Conservation (phyloP, 1,140 invertebrate genomes). For the Thaumatotibia leucotreta region DNA sequence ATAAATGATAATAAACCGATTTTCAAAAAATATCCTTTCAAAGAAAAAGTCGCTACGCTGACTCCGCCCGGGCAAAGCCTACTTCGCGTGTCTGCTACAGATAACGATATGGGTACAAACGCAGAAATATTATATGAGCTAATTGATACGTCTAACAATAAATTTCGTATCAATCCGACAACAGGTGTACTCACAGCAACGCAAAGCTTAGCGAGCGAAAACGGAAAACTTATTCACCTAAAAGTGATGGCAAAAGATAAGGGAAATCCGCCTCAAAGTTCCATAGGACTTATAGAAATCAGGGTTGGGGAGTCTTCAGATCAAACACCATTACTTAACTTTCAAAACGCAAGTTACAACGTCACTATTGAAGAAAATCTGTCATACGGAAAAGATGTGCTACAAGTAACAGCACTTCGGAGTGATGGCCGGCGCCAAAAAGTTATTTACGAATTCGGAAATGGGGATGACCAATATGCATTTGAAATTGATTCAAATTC, state of each 20-base stretch:
- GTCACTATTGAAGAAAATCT: slow-evolving; percentile 88
- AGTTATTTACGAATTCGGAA: slow-evolving; percentile 90
- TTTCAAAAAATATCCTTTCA: slow-evolving; percentile 91
- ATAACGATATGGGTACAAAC: slow-evolving; percentile 88
- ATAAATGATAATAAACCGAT: slow-evolving; percentile 95
- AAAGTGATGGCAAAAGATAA: slow-evolving; percentile 92
- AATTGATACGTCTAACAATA: slow-evolving; percentile 78
- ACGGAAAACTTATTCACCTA: slow-evolving; percentile 87
- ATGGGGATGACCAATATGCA: slow-evolving; percentile 89
- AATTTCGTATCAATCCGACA: slow-evolving; percentile 92
- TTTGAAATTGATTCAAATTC: slow-evolving; percentile 88
- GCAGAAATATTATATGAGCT: slow-evolving; percentile 89
- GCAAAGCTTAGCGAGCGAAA: slow-evolving; percentile 86
- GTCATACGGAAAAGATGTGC: slow-evolving; percentile 81
- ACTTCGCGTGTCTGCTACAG: slow-evolving; percentile 85
- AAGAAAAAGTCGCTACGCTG: slow-evolving; percentile 83
- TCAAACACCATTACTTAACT: slow-evolving; percentile 81
- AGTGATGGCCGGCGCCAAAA: slow-evolving; percentile 90
- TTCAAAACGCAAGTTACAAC: slow-evolving; percentile 89
- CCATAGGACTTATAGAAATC: slow-evolving; percentile 89
- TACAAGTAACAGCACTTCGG: slow-evolving; percentile 88
- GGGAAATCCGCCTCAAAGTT: slow-evolving; percentile 88
- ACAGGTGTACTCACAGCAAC: slow-evolving; percentile 90
- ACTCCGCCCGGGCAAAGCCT: slow-evolving; percentile 89
- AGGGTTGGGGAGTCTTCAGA: slow-evolving; percentile 85